These are phyloP conservation scores for Zaprionus lineosus DNA, from an alignment of 2,888 invertebrate genomes.

Conservation along the genomic window DNA sequence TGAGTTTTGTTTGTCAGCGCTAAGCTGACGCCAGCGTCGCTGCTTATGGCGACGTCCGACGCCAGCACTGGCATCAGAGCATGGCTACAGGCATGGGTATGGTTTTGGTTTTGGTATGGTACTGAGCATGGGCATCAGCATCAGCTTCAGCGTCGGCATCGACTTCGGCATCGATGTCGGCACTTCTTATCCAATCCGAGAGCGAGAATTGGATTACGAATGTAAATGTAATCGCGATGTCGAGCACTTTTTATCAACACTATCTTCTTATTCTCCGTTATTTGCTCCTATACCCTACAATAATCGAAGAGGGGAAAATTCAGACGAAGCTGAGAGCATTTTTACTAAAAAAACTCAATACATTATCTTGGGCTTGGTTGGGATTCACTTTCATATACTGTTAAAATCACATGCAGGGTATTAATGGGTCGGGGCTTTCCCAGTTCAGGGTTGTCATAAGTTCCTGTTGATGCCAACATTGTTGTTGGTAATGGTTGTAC, in stretches of 20 bases:
- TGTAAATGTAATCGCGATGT: slow-evolving; percentile 22
- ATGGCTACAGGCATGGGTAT: too few relatives aligned
- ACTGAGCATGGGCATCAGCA: too few relatives aligned
- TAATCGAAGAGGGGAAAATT: not conserved
- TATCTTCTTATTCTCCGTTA: slow-evolving; percentile 25
- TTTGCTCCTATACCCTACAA: slow-evolving; percentile 1
- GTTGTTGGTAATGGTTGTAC: not conserved
- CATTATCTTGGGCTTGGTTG: too few relatives aligned
- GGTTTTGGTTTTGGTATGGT: too few relatives aligned
- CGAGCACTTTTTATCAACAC: slow-evolving; percentile 52
- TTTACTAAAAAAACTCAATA: too few relatives aligned
- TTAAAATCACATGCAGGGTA: too few relatives aligned
- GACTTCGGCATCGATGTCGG: slow-evolving; percentile 1
- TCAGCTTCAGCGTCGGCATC: slow-evolving; percentile 1
- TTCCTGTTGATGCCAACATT: not conserved
- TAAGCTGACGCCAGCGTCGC: slow-evolving; percentile 44
- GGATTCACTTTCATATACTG: too few relatives aligned
- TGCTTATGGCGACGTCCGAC: slow-evolving; percentile 2
- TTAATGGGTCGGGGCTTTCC: too few relatives aligned
- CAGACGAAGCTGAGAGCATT: not conserved
- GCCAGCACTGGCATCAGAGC: too few relatives aligned
- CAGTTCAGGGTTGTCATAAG: too few relatives aligned
- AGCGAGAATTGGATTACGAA: too few relatives aligned
- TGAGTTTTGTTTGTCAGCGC: slow-evolving; percentile 44
- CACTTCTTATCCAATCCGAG: slow-evolving; percentile 43